Conservation (phyloP, 2,888 invertebrate species). For the Empis livida region DNA sequence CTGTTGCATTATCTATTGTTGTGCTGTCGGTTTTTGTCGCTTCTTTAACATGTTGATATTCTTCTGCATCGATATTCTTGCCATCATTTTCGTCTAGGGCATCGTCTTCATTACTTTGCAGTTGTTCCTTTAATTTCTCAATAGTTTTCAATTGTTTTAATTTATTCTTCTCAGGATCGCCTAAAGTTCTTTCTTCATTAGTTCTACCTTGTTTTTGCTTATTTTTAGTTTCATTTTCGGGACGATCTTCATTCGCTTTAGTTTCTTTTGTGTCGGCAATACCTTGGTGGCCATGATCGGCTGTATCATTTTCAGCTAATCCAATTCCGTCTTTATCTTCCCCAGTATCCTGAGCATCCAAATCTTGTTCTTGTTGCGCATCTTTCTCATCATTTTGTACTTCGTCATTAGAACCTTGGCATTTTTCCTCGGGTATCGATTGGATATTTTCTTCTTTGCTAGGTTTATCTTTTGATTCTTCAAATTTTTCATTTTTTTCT, state of each 20-base stretch:
- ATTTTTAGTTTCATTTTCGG: slow-evolving; percentile 36
- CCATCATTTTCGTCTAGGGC: slow-evolving; percentile 31
- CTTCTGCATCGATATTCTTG: slow-evolving; percentile 44
- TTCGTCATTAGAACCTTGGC: slow-evolving; percentile 29
- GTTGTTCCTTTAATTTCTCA: slow-evolving; percentile 35
- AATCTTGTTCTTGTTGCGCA: slow-evolving; percentile 36
- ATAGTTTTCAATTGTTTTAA: slow-evolving; percentile 39
- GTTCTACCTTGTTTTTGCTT: slow-evolving; percentile 62
- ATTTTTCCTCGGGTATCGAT: slow-evolving; percentile 14
- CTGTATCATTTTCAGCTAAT: slow-evolving; percentile 54
- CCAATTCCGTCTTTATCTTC: slow-evolving; percentile 53
- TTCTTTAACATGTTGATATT: slow-evolving; percentile 76
- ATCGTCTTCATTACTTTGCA: slow-evolving; percentile 36
- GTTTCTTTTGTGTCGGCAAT: slow-evolving; percentile 32
- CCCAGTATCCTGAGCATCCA: slow-evolving; percentile 41
- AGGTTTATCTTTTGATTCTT: slow-evolving; percentile 31
- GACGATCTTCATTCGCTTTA: slow-evolving; percentile 28
- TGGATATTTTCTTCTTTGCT: slow-evolving; percentile 34
- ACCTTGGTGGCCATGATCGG: slow-evolving; percentile 55
- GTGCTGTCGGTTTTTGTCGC: slow-evolving; percentile 61
- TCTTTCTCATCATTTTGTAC: slow-evolving; percentile 28
- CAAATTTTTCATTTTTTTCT: slow-evolving; percentile 26
- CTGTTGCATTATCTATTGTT: slow-evolving; percentile 60
- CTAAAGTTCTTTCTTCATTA: slow-evolving; percentile 57
- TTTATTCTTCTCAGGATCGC: slow-evolving; percentile 30